Evolutionary conservation across 2,113 vertebrate genomes (phyloP), one percentile per base, ranked within the genome.

Genomic region (Rousettus leschenaultii): DNA sequence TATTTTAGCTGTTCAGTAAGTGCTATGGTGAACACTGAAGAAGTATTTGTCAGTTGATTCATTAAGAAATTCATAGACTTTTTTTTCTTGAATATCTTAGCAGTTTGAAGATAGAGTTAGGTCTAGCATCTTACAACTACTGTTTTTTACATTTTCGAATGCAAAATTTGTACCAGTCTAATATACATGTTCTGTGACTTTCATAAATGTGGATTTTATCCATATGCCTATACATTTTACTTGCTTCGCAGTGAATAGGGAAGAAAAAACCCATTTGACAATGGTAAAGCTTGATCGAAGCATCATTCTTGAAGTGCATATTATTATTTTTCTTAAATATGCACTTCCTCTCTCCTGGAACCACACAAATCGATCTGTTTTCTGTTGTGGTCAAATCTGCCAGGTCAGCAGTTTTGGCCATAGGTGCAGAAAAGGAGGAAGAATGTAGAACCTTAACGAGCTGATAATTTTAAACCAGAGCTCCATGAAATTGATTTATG

Each of bases 341-440:
- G 48, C 48, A 51, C 48, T 51, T 48, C 48, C 48, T 85, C 82
- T 97, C 80, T 93, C 55, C 68, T 91, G 90, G 93, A 95, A 96
- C 96, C 83, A 86, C 94, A 65, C 79, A 40, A 82, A 90, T 89
- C 5, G 95, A 78, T 92, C 89, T 83, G 77, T 95, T 96, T 98
- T 89, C 77, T 91, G 16, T 91, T 45, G 94, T 78, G 85, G 51
- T 96, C 30, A 6, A 26, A 26, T 85, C 14, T 6, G 26, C 79
- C 13, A 79, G 55, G 80, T 91, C 95, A 96, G 93, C 92, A 97
- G 26, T 83, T 96, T 88, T 74, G 82, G 68, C 77, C 66, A 45
- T 87, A 90, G 92, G 92, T 88, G 24, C 80, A 88, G 92, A 26
- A 77, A 74, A 89, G 80, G 21, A 91, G 26, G 35, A 86, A 48